phyloP scores from a whole-genome alignment of 2,113 vertebrate genomes.

The Callaeas wilsoni region DNA sequence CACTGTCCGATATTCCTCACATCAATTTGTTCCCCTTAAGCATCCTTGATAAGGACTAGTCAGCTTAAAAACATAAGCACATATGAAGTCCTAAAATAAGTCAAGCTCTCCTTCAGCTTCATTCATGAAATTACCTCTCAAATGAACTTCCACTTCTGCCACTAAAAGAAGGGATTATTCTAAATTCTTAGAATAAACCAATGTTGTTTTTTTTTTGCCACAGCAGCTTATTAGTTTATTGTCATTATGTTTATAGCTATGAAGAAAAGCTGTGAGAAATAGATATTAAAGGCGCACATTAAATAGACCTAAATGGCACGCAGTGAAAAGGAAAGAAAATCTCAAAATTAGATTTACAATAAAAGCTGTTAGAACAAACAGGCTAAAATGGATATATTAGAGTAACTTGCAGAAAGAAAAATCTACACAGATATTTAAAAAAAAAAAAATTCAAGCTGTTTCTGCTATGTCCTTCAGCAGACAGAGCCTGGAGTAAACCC shows the following conservation, averaged over 20 bases:
- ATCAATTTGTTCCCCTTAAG: neutral
- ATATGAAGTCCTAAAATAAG: neutral
- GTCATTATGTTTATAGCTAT: slow-evolving; percentile 27
- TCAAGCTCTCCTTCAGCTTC: neutral
- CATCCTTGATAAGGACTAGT: neutral
- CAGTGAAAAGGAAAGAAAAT: neutral
- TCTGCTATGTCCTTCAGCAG: neutral
- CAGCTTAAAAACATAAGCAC: neutral
- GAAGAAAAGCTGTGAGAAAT: neutral
- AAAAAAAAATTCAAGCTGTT: neutral
- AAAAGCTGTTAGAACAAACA: slow-evolving; percentile 9
- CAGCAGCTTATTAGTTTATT: slow-evolving; percentile 13
- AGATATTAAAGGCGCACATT: neutral
- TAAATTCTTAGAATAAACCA: neutral
- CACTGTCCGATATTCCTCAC: neutral
- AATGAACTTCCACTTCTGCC: neutral
- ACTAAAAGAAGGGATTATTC: neutral
- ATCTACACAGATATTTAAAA: neutral
- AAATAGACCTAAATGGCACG: slow-evolving; percentile 10
- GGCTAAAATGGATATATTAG: neutral
- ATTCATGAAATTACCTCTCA: neutral
- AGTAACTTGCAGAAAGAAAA: neutral
- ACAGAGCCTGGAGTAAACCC: neutral
- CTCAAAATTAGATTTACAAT: neutral
- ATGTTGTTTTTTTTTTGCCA: neutral